Evolutionary conservation across 2,113 vertebrate genomes (phyloP).

Genomic region (human): GRCh38 chr1:89955501-89956000

Average conservation of each 20-base stretch:
- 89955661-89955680: neutral
- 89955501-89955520: neutral
- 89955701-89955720: neutral
- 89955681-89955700: neutral
- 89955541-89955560: neutral
- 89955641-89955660: neutral
- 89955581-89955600: neutral
- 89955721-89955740: neutral
- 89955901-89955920: neutral
- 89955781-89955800: neutral
- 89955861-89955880: neutral
- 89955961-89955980: neutral
- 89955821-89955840: neutral
- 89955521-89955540: neutral
- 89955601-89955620: neutral
- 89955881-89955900: neutral
- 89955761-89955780: neutral
- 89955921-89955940: neutral
- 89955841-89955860: neutral
- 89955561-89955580: neutral
- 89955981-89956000: neutral
- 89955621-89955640: neutral
- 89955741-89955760: neutral
- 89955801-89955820: neutral
- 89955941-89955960: neutral